These are phyloP conservation scores for Malacoctenus gilli DNA, from an alignment of 2,797 vertebrate species.

Conservation along the genomic window DNA sequence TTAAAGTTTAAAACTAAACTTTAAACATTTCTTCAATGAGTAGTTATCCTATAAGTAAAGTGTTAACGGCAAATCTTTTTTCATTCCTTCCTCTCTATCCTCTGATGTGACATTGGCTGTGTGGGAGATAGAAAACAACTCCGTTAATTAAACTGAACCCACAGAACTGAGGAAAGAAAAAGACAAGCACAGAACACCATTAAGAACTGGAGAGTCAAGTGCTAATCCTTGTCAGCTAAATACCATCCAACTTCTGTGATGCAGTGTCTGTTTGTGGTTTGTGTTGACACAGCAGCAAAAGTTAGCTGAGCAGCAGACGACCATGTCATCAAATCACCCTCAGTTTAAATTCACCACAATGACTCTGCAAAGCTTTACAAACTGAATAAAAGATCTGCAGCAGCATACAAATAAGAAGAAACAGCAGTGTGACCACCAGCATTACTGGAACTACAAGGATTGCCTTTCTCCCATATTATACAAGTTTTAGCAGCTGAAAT, in stretches of 20 bases:
- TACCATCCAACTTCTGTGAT: neutral
- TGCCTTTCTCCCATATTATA: neutral
- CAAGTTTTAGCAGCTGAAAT: too few species aligned
- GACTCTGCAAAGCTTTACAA: neutral
- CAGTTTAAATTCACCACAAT: neutral
- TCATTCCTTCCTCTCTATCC: too few species aligned
- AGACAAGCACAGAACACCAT: too few species aligned
- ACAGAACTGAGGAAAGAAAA: neutral
- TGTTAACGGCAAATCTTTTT: too few species aligned
- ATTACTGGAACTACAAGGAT: neutral
- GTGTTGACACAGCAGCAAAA: neutral
- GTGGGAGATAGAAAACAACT: too few species aligned
- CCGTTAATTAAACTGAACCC: too few species aligned
- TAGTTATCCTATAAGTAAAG: too few species aligned
- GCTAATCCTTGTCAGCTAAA: neutral
- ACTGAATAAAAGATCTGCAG: neutral
- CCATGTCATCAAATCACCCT: neutral
- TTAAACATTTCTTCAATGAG: too few species aligned
- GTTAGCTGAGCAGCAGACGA: neutral
- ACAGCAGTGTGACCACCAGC: neutral
- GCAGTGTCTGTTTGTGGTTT: neutral
- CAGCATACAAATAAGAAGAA: neutral
- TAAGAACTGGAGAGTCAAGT: too few species aligned
- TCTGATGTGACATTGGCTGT: neutral
- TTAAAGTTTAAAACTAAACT: too few species aligned